Conservation (phyloP, 2,888 invertebrate species). For the Rhingia campestris region DNA sequence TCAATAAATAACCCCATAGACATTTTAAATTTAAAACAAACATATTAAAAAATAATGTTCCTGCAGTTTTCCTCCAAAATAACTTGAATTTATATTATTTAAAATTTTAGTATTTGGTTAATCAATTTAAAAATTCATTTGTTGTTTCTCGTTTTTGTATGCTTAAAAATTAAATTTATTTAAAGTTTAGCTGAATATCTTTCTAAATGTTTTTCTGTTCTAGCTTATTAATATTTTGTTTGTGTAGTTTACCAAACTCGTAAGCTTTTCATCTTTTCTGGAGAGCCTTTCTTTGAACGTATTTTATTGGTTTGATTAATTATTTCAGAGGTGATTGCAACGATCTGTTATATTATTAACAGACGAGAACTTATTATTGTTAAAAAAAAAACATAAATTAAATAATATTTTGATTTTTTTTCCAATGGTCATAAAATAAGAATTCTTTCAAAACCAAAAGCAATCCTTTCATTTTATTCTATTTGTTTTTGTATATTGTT, state of each 20-base stretch:
- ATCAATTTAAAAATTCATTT: background rate
- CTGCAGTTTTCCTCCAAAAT: constrained; percentile 48
- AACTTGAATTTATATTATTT: constrained; percentile 13
- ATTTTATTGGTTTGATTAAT: constrained; percentile 31
- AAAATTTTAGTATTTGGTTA: constrained; percentile 5
- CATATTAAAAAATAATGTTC: constrained; percentile 21
- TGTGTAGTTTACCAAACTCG: constrained; percentile 29
- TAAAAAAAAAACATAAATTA: background rate
- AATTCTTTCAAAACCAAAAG: constrained; percentile 51
- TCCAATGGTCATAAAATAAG: constrained; percentile 3
- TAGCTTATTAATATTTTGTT: constrained; percentile 76
- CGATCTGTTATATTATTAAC: constrained; percentile 21
- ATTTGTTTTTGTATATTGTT: constrained; percentile 6
- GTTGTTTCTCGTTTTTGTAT: constrained; percentile 64
- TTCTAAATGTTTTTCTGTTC: constrained; percentile 75
- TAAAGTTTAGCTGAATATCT: constrained; percentile 67
- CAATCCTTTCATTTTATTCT: constrained; percentile 24
- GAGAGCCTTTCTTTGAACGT: constrained; percentile 35
- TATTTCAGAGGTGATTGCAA: constrained; percentile 56
- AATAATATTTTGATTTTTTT: constrained; percentile 3
- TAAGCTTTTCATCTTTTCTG: constrained; percentile 35
- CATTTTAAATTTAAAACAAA: background rate
- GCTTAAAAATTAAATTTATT: constrained; percentile 25
- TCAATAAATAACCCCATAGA: background rate
- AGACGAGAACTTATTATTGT: constrained; percentile 15